Evolutionary conservation across 2,113 vertebrate genomes (phyloP), one percentile per base, ranked within the genome.

Genomic region (Holacanthus passer): DNA sequence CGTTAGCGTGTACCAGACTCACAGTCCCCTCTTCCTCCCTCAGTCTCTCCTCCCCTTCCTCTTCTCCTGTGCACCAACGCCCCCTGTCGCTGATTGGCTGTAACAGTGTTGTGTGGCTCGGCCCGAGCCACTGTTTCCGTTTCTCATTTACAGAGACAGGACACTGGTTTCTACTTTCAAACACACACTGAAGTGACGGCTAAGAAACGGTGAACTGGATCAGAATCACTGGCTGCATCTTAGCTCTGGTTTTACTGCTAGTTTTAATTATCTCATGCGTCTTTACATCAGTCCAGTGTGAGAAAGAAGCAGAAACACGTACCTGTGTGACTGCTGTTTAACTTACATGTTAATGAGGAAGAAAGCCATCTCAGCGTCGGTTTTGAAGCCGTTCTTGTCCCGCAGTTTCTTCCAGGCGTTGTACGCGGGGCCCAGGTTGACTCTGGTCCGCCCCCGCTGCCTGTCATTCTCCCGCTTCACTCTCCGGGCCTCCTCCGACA

Each of bases 331-430:
- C 7, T 41, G 8, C 2, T 17, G 0, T 20, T 27, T 8, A 5
- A 73, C 70, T 47, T 20, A 73, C 55, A 73, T 9, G 10, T 72
- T 59, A 1, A 72, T 43, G 39, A 72, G 62, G 5, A 59, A 67
- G 5, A 47, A 29, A 56, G 41, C 62, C 17, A 73, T 19, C 5
- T 58, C 29, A 7, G 68, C 62, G 10, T 81, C 78, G 1, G 24
- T 39, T 17, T 39, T 16, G 12, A 59, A 60, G 69, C 69, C 53
- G 8, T 45, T 31, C 41, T 32, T 43, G 9, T 59, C 39, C 27
- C 27, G 70, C 41, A 47, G 24, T 59, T 45, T 59, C 4, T 43
- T 58, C 69, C 69, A 43, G 24, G 35, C 37, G 2, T 37, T 17
- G 52, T 58, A 20, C 9, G 24, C 69, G 9, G 14, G 24, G n/a